These are phyloP conservation scores for Crocidura indochinensis DNA, from an alignment of 2,797 vertebrate species.

Conservation along the genomic window DNA sequence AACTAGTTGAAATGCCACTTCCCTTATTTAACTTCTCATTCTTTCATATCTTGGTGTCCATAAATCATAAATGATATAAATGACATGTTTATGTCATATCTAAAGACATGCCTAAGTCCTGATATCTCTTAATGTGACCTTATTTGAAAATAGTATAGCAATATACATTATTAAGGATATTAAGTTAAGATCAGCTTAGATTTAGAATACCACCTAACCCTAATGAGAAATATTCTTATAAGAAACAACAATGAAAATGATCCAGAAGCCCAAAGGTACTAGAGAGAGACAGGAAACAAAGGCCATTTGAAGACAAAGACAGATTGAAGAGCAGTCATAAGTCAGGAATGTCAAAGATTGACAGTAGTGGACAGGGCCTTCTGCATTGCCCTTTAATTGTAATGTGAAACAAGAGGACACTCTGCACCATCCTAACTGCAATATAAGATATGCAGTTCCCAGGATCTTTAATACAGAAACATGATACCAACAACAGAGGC, in stretches of 20 bases:
- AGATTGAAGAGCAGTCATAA: background rate
- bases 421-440: too few species aligned
- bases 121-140: background rate
- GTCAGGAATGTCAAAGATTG: background rate
- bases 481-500: too few species aligned
- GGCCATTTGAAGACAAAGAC: background rate
- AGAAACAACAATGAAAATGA: background rate
- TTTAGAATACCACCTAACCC: background rate
- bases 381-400: too few species aligned
- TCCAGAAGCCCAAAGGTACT: background rate
- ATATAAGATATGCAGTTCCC: too few species aligned
- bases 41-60: background rate
- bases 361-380: too few species aligned
- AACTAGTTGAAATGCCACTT: too few species aligned
- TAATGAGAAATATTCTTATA: background rate
- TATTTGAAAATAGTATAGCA: background rate
- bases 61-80: background rate
- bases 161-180: background rate
- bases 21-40: background rate
- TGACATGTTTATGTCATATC: background rate
- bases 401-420: too few species aligned
- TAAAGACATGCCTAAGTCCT: background rate
- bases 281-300: background rate
- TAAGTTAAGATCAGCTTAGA: background rate
- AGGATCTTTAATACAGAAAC: too few species aligned